Evolutionary conservation across 1,140 invertebrate genomes (phyloP), one percentile per base, ranked within the genome.

Genomic region (Brachionus asplanchnoidis): DNA sequence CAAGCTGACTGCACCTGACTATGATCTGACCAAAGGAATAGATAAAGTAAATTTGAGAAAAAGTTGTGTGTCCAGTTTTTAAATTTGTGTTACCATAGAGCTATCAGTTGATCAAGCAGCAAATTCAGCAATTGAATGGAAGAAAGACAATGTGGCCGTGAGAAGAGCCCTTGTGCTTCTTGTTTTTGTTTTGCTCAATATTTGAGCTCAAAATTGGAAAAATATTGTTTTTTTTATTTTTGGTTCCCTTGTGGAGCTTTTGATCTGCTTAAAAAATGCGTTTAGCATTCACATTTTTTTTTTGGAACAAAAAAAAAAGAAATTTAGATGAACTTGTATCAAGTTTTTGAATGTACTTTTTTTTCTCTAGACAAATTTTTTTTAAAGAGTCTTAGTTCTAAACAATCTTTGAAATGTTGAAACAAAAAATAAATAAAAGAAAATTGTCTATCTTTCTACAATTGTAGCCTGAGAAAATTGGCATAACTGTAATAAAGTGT

Each of bases 21-120:
- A 82, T 26, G 79, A 82, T 20, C 9, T 82, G 20, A 82, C 53
- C 3, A 82, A 82, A 82, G 65, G 79, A 36, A 82, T 82, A 65
- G 50, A 82, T 3, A 82, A 82, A 46, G 79, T 82, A 82, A 68
- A 14, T n/a, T 53, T 14, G 26, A 28, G 23, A 26, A 78, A 7
- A 14, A 65, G 2, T 23, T 65, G 6, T 11, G 65, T 28, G 8
- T 26, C 36, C 20, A 20, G 14, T 28, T 12, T n/a, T 28, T 23
- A 53, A 36, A 12, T 23, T 77, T 75, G n/a, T 75, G 14, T 44
- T 75, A 20, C 2, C 44, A 17, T 36, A 77, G 73, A 77, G 73
- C 46, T 77, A 77, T 32, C 20, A 23, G 3, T 12, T n/a, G 42
- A 77, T 77, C 28, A 73, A 73, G 32, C 68, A 73, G 17, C 36